Conservation (phyloP, 1,140 invertebrate species). For the Uloborus diversus region DNA sequence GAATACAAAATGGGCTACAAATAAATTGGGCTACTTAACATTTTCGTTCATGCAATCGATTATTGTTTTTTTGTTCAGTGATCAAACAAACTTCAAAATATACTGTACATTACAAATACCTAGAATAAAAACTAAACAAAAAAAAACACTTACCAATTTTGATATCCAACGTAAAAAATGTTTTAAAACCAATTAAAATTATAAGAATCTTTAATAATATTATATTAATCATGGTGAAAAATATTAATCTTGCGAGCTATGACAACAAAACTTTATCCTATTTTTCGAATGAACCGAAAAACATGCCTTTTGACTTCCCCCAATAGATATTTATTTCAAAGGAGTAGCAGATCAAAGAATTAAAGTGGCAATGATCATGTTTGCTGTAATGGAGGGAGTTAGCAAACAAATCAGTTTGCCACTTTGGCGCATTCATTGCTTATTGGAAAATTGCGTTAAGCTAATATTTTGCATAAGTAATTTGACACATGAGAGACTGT, state of each 20-base stretch:
- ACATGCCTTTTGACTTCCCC: not conserved
- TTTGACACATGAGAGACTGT: too few relatives aligned
- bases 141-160: not conserved
- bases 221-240: not conserved
- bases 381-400: not conserved
- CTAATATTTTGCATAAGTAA: too few relatives aligned
- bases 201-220: not conserved
- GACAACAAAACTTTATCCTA: not conserved
- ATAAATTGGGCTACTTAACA: too few relatives aligned
- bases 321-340: too few relatives aligned
- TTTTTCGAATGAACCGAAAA: not conserved
- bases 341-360: too few relatives aligned
- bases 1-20: too few relatives aligned
- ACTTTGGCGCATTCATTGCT: too few relatives aligned
- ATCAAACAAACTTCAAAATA: not conserved
- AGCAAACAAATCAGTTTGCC: not conserved
- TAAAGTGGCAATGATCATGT: too few relatives aligned
- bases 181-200: not conserved
- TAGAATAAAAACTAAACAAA: not conserved
- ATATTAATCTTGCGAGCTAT: not conserved
- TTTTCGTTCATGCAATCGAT: too few relatives aligned
- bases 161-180: not conserved
- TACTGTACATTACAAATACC: not conserved
- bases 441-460: too few relatives aligned
- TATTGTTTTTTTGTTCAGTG: not conserved